Percentiles rank a stretch among this genome's conserved stretches.
phyloP scores from a whole-genome alignment of 2,888 invertebrate species.

The Drosophila maculinotata region DNA sequence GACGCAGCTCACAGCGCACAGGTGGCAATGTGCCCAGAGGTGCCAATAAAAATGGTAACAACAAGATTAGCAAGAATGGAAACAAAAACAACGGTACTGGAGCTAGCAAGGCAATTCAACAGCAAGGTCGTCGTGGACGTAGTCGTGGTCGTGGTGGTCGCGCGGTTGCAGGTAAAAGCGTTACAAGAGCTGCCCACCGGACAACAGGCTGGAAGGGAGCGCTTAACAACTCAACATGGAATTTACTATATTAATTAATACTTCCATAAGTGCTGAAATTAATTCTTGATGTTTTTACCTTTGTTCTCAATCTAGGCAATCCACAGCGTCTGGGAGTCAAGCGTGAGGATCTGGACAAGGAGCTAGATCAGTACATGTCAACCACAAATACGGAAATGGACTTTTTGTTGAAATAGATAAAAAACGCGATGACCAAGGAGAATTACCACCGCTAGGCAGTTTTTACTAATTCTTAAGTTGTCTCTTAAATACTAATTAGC shows the following conservation, averaged over 20 bases:
- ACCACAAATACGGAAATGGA: conserved; percentile 86
- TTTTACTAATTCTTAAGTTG: conserved; percentile 48
- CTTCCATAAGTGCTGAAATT: neutral
- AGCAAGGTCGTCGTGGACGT: conserved; percentile 81
- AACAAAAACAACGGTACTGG: conserved; percentile 29
- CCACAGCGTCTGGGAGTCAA: conserved; percentile 79
- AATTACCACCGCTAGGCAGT: conserved; percentile 65
- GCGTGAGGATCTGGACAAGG: conserved; percentile 89
- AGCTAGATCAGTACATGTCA: conserved; percentile 90
- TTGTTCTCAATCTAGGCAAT: conserved; percentile 62
- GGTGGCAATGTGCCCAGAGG: conserved; percentile 53
- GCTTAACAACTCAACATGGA: conserved; percentile 23
- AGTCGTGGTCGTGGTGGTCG: conserved; percentile 82
- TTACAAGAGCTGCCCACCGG: conserved; percentile 52
- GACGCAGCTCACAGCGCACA: conserved; percentile 76
- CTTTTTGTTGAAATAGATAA: conserved; percentile 72
- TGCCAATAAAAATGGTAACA: conserved; percentile 66
- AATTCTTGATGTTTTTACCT: conserved; percentile 21
- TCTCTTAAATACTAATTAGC: conserved; percentile 48
- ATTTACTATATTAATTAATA: conserved; percentile 1
- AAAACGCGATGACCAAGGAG: conserved; percentile 23
- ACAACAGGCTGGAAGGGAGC: conserved; percentile 43
- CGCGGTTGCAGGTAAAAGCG: conserved; percentile 79
- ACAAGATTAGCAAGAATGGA: conserved; percentile 27
- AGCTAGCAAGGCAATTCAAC: conserved; percentile 52